phyloP scores from a whole-genome alignment of 1,140 invertebrate species.

The Hylaeus volcanicus region DNA sequence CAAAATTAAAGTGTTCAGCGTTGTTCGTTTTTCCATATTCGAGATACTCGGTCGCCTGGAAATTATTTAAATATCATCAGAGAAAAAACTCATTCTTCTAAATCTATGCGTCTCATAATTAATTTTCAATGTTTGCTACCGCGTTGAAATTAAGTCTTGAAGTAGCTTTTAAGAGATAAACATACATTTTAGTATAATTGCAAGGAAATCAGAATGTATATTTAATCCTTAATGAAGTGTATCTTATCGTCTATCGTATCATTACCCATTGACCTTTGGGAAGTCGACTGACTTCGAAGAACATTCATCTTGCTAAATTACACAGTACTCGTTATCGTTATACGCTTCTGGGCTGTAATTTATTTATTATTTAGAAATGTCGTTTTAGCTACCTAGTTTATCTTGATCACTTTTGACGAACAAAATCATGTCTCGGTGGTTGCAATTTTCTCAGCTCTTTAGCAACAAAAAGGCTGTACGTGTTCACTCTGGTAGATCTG shows the following conservation, averaged over 20 bases:
- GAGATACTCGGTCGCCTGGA: too few species aligned
- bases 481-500: too few species aligned
- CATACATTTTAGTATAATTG: background rate
- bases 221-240: constrained; percentile 1
- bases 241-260: constrained; percentile 18
- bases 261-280: constrained; percentile 34
- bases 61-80: too few species aligned
- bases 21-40: background rate
- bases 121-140: too few species aligned
- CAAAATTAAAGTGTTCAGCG: too few species aligned
- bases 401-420: background rate
- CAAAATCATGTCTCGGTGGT: background rate
- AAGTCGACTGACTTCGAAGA: background rate
- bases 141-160: background rate
- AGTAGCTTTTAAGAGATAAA: background rate
- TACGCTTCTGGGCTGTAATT: constrained; percentile 3
- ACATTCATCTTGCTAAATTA: constrained; percentile 27
- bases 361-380: constrained; percentile 29
- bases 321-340: constrained; percentile 5
- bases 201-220: background rate
- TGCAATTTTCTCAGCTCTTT: background rate
- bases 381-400: constrained; percentile 6
- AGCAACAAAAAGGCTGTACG: background rate
- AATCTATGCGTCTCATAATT: too few species aligned
- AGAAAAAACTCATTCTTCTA: too few species aligned